Conservation (phyloP, 2,888 invertebrate genomes). For the Leucophenga maculata region DNA sequence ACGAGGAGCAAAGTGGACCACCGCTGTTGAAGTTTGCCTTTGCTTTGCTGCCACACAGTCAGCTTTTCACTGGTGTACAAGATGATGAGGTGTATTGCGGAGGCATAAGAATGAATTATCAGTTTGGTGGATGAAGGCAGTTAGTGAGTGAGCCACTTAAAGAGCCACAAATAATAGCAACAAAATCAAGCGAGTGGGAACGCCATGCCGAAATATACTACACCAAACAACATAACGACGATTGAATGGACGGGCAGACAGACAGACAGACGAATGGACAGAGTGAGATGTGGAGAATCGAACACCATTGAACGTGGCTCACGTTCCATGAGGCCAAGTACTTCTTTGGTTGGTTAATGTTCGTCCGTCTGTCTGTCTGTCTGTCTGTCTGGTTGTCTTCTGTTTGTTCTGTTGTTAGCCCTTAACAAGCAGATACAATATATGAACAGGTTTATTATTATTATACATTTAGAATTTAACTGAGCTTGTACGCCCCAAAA, state of each 20-base stretch:
- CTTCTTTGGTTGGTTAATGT: slow-evolving; percentile 14
- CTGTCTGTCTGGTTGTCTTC: slow-evolving; percentile 46
- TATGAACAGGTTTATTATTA: slow-evolving; percentile 61
- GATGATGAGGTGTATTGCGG: slow-evolving; percentile 26
- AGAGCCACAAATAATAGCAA: slow-evolving; percentile 66
- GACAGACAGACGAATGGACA: slow-evolving; percentile 21
- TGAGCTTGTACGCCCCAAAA: background rate
- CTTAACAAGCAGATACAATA: slow-evolving; percentile 54
- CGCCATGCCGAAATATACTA: slow-evolving; percentile 37
- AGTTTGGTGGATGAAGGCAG: slow-evolving; percentile 57
- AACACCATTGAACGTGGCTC: slow-evolving; percentile 28
- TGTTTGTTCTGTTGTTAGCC: slow-evolving; percentile 36
- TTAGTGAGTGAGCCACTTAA: slow-evolving; percentile 66
- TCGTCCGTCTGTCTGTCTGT: too few relatives aligned
- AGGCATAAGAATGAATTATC: slow-evolving; percentile 62
- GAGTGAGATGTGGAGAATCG: background rate
- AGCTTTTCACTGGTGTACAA: slow-evolving; percentile 27
- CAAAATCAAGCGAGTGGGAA: slow-evolving; percentile 49
- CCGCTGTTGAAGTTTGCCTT: slow-evolving; percentile 50
- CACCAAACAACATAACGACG: slow-evolving; percentile 37
- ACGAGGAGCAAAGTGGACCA: slow-evolving; percentile 65
- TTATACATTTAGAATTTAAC: background rate
- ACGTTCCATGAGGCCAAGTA: slow-evolving; percentile 44
- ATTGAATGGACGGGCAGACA: slow-evolving; percentile 21
- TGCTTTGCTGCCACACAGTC: slow-evolving; percentile 6